phyloP scores from a whole-genome alignment of 2,888 invertebrate species.

The Lepidochrysops patricia region DNA sequence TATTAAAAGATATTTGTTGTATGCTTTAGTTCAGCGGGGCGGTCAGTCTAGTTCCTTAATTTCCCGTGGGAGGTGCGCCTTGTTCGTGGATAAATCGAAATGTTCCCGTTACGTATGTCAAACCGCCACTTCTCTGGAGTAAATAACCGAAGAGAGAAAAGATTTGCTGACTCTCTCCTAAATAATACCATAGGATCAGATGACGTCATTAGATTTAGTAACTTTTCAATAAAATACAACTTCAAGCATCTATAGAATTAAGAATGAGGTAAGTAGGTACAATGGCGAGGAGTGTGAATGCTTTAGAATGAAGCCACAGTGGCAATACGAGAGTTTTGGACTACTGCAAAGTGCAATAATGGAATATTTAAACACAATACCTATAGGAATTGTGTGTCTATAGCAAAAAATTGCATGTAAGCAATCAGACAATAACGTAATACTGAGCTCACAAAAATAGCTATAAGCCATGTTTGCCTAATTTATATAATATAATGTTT shows the following conservation, averaged over 20 bases:
- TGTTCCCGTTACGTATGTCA: conserved; percentile 46
- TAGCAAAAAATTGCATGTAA: no score
- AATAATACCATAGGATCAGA: no score
- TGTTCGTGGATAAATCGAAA: conserved; percentile 62
- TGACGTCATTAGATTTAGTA: no score
- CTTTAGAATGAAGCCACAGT: no score
- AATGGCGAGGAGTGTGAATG: no score
- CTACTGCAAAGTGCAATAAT: no score
- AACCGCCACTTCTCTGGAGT: conserved; percentile 28
- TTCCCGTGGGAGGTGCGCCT: conserved; percentile 58
- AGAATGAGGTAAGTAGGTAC: no score
- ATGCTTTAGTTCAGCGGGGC: conserved; percentile 30
- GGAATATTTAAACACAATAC: no score
- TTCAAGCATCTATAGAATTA: no score
- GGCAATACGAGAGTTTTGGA: no score
- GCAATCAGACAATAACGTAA: conserved; percentile 30
- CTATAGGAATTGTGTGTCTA: no score
- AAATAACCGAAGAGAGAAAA: not conserved
- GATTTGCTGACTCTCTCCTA: not conserved
- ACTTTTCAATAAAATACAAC: no score
- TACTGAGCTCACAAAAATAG: not conserved
- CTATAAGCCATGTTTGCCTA: not conserved
- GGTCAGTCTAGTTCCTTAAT: conserved; percentile 65
- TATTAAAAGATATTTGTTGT: conserved; percentile 15
- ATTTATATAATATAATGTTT: not conserved